phyloP scores from a whole-genome alignment of 2,888 invertebrate species.

The Plagiodera versicolora region DNA sequence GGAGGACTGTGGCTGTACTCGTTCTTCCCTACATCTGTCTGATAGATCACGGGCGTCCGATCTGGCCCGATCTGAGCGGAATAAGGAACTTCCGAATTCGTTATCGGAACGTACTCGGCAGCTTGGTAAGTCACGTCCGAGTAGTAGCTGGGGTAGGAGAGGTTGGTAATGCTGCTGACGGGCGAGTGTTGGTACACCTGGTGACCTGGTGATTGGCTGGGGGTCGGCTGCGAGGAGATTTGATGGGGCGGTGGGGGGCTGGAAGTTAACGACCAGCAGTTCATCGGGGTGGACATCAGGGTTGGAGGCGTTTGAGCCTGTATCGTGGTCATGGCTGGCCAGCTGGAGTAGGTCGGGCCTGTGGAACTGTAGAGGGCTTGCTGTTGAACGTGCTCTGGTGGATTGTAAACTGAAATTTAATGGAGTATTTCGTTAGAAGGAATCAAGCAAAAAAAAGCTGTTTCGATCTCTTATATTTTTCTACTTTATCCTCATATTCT shows the following conservation, averaged over 20 bases:
- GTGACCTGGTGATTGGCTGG: constrained; percentile 52
- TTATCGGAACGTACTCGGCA: constrained; percentile 49
- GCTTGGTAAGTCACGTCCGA: constrained; percentile 51
- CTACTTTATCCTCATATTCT: no score
- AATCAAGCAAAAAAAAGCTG: no score
- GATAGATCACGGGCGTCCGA: constrained; percentile 43
- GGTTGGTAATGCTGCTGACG: constrained; percentile 49
- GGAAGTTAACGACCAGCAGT: constrained; percentile 55
- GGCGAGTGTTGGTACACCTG: constrained; percentile 51
- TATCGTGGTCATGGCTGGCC: constrained; percentile 49
- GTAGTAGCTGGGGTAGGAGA: constrained; percentile 51
- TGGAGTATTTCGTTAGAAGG: not conserved
- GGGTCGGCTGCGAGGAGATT: constrained; percentile 48
- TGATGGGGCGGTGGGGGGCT: constrained; percentile 53
- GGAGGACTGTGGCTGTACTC: constrained; percentile 37
- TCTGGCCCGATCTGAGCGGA: constrained; percentile 41
- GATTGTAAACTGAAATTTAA: constrained; percentile 50
- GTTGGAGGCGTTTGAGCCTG: constrained; percentile 51
- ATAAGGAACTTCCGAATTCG: constrained; percentile 47
- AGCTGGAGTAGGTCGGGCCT: constrained; percentile 49
- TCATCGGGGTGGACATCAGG: constrained; percentile 50
- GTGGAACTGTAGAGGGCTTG: constrained; percentile 46
- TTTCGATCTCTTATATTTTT: no score
- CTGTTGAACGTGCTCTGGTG: constrained; percentile 54
- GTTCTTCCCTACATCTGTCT: constrained; percentile 43